Evolutionary conservation across 2,888 invertebrate genomes (phyloP).

Genomic region (Conomelus anceps): DNA sequence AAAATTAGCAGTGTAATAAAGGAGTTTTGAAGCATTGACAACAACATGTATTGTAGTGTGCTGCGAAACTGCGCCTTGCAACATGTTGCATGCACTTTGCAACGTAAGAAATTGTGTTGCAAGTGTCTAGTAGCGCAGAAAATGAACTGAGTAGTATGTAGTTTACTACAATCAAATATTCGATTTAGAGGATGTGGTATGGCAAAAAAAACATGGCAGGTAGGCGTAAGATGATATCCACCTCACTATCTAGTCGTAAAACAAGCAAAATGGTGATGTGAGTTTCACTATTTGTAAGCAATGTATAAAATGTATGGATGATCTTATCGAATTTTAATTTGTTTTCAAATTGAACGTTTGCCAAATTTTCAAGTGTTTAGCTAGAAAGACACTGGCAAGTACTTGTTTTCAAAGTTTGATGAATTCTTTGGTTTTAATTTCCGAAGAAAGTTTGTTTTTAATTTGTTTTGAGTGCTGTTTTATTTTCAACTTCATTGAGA

Average conservation of each 20-base stretch:
- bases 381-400: too few species aligned
- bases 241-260: not conserved
- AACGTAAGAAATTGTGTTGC: too few species aligned
- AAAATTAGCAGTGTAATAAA: too few species aligned
- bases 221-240: not conserved
- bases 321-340: not conserved
- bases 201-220: not conserved
- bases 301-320: not conserved
- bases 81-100: too few species aligned
- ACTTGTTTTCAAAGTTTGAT: not conserved
- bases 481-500: too few species aligned
- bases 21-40: too few species aligned
- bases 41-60: too few species aligned
- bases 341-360: not conserved
- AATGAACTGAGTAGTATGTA: too few species aligned
- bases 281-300: not conserved
- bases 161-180: not conserved
- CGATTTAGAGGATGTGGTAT: not conserved
- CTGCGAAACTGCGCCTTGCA: too few species aligned
- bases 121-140: too few species aligned
- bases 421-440: not conserved
- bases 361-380: not conserved
- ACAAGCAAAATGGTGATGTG: not conserved
- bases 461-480: not conserved
- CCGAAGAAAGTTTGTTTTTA: not conserved